Evolutionary conservation across 1,140 invertebrate species (phyloP), one percentile per base, ranked within the genome.

Genomic region (Caenorhabditis remanei): DNA sequence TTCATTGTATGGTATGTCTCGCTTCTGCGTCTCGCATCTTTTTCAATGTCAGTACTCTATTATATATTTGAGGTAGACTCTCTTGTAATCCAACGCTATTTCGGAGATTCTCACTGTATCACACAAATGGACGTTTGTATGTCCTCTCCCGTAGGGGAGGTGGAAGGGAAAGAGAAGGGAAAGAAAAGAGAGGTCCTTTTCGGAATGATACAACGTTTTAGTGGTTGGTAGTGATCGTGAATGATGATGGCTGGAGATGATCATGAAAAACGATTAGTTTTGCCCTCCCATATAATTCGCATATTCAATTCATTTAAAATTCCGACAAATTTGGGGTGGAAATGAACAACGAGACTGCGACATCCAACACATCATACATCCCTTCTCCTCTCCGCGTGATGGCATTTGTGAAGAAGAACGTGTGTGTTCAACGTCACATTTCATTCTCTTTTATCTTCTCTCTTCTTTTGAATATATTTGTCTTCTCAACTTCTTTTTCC

Each of bases 101-200:
- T 79, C 71, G 71, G 1, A 11, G 71, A 79, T 79, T 79, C 71
- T 79, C 71, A 79, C 71, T 79, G 71, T 79, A 79, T 79, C 71
- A 79, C 71, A 79, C 71, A 79, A 79, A 79, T 79, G 71, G 71
- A 79, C 71, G 71, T 50, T 79, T 79, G 71, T 79, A 79, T 79
- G 71, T 50, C 71, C 71, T 79, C 71, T 79, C n/a, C 71, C 46
- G 71, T 79, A 43, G 2, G 32, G 32, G 71, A 79, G 71, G 71
- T 79, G 71, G 71, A 46, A 79, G 71, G 56, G 19, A 53, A 67
- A 65, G 32, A 41, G 21, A 32, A 48, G 13, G 67, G 40, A 65
- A 65, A 2, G 11, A 41, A 63, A 32, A 32, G n/a, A n/a, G 61
- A 63, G 61, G 71, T 79, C 46, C 71, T 79, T 50, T 79, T 79